Evolutionary conservation across 2,797 vertebrate species (phyloP), one percentile per base, ranked within the genome.

Genomic region (Halcyon smyrnensis): DNA sequence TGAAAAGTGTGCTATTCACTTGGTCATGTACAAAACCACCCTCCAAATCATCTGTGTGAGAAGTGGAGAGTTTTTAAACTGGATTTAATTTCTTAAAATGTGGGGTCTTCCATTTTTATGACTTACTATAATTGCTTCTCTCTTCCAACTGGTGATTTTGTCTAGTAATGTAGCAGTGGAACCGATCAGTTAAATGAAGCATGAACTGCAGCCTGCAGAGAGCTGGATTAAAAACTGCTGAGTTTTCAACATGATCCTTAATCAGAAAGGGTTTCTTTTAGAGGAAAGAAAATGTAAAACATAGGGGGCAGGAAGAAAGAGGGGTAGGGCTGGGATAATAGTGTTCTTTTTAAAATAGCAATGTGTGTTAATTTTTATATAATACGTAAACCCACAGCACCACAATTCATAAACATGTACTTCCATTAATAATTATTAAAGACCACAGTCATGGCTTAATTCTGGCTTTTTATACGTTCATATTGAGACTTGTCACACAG

Each of bases 161-260:
- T 94, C 79, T 97, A 90, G 95, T 96, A 97, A 96, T 76, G 87
- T 75, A 95, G 93, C 94, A 90, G 96, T 97, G 94, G 96, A 97
- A 97, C 96, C 25, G 94, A 97, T 97, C 95, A 95, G 96, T 94
- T 96, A 97, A 97, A 97, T 95, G 95, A 97, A 97, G 95, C 96
- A 97, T 97, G 95, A 96, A 96, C 84, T 97, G 91, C 77, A 97
- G 95, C 95, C 96, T 94, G 95, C 90, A 95, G 95, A 95, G 97
- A 95, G 91, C 87, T 97, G 96, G 93, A 95, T 97, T 97, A 96
- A 97, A 97, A 97, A 97, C 94, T 94, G 95, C 95, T 97, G 96
- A 97, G 95, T 95, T 95, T 97, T 96, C 96, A 97, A 95, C 93
- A 93, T 84, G 95, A 97, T 95, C 94, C 85, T 96, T 97, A 97